A percentile compares a stretch with the other conserved stretches of the same genome.
phyloP scores from a whole-genome alignment of 2,888 invertebrate species.

The Yponomeuta cagnagella region DNA sequence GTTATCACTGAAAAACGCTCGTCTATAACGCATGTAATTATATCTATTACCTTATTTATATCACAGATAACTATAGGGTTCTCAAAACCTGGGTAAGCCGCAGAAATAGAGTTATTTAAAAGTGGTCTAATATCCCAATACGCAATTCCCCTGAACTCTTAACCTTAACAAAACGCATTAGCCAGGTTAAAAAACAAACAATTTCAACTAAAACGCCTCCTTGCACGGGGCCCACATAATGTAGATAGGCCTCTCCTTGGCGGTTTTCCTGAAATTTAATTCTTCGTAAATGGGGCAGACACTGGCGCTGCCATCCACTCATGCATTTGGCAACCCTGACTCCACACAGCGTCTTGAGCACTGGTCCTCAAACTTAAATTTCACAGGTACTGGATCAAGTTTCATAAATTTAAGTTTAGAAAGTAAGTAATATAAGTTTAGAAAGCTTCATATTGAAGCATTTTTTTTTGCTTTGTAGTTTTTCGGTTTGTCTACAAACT shows the following conservation, averaged over 20 bases:
- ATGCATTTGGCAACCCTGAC: slow-evolving; percentile 17
- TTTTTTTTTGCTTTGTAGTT: too few relatives aligned
- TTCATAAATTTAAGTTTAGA: too few relatives aligned
- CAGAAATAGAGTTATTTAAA: not conserved
- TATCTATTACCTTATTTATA: not conserved
- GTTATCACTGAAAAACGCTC: not conserved
- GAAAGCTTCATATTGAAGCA: too few relatives aligned
- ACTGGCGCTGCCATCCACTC: slow-evolving; percentile 6
- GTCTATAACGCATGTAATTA: not conserved
- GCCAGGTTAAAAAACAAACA: not conserved
- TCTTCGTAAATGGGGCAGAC: slow-evolving; percentile 12
- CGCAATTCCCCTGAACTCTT: not conserved
- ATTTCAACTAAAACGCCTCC: not conserved
- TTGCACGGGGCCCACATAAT: not conserved
- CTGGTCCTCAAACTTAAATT: slow-evolving; percentile 9
- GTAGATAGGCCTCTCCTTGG: slow-evolving; percentile 6
- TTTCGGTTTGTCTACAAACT: too few relatives aligned
- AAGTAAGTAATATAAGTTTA: too few relatives aligned
- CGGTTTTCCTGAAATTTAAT: slow-evolving; percentile 13
- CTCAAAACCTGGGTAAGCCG: not conserved
- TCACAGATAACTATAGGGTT: not conserved
- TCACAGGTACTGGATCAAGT: not conserved
- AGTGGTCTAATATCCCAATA: too few relatives aligned
- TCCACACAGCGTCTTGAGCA: slow-evolving; percentile 15
- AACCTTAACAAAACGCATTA: not conserved